These are phyloP conservation scores for Aptenodytes patagonicus DNA, from an alignment of 2,113 vertebrate genomes.

Conservation along the genomic window DNA sequence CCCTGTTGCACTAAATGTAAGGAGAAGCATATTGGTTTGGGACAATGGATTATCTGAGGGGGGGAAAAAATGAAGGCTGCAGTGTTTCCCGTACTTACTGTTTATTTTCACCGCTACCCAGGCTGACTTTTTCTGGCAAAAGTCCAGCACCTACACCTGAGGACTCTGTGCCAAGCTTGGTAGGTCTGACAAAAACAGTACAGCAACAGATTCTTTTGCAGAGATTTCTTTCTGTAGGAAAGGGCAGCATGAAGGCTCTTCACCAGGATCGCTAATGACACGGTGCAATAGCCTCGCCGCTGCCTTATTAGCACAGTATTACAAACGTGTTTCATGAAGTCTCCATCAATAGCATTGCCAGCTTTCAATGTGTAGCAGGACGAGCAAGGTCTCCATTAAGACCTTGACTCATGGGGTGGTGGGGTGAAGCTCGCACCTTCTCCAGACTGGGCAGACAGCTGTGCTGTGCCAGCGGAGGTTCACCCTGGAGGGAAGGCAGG, in stretches of 20 bases:
- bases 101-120: not conserved
- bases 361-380: not conserved
- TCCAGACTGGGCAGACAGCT: not conserved
- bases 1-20: not conserved
- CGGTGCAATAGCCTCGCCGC: not conserved
- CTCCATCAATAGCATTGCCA: not conserved
- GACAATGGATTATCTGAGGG: not conserved
- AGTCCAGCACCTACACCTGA: not conserved
- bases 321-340: not conserved
- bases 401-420: not conserved
- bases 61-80: not conserved
- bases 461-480: not conserved
- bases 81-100: not conserved
- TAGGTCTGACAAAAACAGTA: not conserved
- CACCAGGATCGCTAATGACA: not conserved
- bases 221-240: not conserved
- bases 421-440: not conserved
- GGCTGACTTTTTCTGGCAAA: not conserved
- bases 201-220: not conserved
- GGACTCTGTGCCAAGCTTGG: not conserved
- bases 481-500: not conserved
- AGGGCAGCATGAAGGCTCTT: not conserved
- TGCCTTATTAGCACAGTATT: not conserved
- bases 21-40: not conserved
- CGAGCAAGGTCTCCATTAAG: not conserved